Base-by-base conservation (phyloP, 2,113 vertebrate genomes). In the Podarcis cretensis region DNA sequence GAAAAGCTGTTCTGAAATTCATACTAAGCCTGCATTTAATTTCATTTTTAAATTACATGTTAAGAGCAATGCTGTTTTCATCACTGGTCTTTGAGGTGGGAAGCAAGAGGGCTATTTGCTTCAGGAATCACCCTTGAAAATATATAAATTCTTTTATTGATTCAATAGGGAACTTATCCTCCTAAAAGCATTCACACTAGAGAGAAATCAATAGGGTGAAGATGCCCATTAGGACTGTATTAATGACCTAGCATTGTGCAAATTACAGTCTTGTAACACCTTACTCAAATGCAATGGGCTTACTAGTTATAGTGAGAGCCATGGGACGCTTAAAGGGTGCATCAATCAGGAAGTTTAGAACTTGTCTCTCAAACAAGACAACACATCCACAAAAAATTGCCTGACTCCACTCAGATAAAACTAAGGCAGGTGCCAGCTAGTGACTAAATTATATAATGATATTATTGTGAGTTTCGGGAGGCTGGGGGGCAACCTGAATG, bases 1-100 rank as follows among this genome's bases (percentile, higher is more conserved):
- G 86, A 82, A 57, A 89, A 83, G 2, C 77, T 82, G 73, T 6
- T 73, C 59, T 83, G 85, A 66, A 80, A 48, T n/a, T 90, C 40
- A 81, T 91, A 82, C 43, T 65, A 80, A 30, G 71, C 8, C 3
- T 91, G 37, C 65, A 9, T 40, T 78, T 0, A 6, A 74, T 69
- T 90, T 0, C 10, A 54, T 54, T 89, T 83, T 69, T 59, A 13
- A 25, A 81, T 35, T 85, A 6, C 12, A 5, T 83, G 43, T 18
- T 79, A 80, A 30, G 84, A 87, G 66, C 7, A 0, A 4, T 32
- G 0, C 77, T 25, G 80, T 89, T 91, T 85, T 65, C 37, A 66
- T 30, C 0, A 59, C 3, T 40, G 68, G 76, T 90, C 23, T 69
- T 37, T 63, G 37, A 27, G 76, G 89, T 65, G 86, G 48, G 37